Percentiles rank a stretch among this genome's conserved stretches.
Evolutionary conservation across 2,888 invertebrate species (phyloP).

Genomic region (Drosophila mimetica): DNA sequence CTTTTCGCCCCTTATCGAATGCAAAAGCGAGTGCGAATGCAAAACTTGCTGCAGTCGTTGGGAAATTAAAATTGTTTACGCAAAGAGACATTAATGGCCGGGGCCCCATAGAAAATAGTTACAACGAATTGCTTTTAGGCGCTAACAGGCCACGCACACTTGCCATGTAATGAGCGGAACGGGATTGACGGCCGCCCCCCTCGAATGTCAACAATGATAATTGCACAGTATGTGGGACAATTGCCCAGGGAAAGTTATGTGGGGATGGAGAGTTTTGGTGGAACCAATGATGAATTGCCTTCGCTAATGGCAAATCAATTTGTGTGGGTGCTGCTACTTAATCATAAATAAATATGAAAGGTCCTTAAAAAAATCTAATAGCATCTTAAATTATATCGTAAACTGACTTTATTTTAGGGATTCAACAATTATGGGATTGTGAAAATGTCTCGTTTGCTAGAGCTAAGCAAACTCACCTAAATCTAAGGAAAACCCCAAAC

Average conservation of each 20-base stretch:
- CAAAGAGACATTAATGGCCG: conserved; percentile 68
- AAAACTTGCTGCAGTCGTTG: conserved; percentile 47
- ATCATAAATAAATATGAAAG: background rate
- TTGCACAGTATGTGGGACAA: conserved; percentile 33
- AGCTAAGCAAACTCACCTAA: conserved; percentile 43
- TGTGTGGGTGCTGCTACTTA: conserved; percentile 1
- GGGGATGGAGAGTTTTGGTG: background rate
- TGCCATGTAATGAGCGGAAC: conserved; percentile 24
- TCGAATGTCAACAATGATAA: conserved; percentile 37
- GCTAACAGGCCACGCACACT: conserved; percentile 54
- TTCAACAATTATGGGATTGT: conserved; percentile 4
- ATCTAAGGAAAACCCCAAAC: conserved; percentile 29
- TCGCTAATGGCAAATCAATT: conserved; percentile 30
- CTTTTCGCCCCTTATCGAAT: conserved; percentile 73
- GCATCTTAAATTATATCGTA: background rate
- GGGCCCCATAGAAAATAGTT: conserved; percentile 51
- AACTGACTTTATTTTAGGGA: background rate
- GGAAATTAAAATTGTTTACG: conserved; percentile 78
- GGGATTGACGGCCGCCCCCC: conserved; percentile 3
- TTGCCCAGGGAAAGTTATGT: conserved; percentile 27
- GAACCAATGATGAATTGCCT: conserved; percentile 29
- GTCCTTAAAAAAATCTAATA: background rate
- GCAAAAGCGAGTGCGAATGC: conserved; percentile 66
- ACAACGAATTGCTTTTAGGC: conserved; percentile 75
- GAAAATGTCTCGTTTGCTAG: conserved; percentile 5